Conservation (phyloP, 2,888 invertebrate genomes). For the Trichogramma evanescens region DNA sequence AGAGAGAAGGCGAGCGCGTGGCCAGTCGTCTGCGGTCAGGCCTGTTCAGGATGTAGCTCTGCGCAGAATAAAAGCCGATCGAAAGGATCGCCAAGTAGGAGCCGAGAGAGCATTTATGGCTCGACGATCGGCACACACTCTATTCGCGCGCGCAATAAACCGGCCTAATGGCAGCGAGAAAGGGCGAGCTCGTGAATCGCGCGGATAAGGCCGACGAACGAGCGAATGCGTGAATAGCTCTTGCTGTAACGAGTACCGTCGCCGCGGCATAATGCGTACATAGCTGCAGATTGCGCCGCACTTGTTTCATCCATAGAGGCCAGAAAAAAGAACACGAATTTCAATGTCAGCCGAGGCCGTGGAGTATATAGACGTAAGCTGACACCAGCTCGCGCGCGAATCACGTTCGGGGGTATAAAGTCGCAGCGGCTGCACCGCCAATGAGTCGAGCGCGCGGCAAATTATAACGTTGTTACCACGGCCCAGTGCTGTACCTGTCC, state of each 20-base stretch:
- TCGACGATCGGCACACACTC: neutral
- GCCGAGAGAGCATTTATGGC: neutral
- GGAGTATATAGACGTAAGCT: neutral
- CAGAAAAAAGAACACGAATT: neutral
- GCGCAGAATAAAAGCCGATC: too few species aligned
- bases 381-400: neutral
- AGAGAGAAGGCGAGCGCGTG: too few species aligned
- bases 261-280: neutral
- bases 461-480: neutral
- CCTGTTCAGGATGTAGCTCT: too few species aligned
- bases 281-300: neutral
- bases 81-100: too few species aligned
- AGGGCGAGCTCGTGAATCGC: neutral
- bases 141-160: neutral
- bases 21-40: too few species aligned
- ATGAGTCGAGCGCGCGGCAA: neutral
- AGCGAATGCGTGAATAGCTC: neutral
- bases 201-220: constrained; percentile 12
- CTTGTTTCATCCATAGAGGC: neutral
- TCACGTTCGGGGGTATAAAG: neutral
- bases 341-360: neutral
- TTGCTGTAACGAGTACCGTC: neutral
- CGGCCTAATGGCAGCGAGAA: too few species aligned
- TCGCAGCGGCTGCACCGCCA: neutral
- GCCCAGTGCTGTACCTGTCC: too few species aligned